Evolutionary conservation across 1,140 invertebrate genomes (phyloP), one percentile per base, ranked within the genome.

Genomic region (Araneus ventricosus): DNA sequence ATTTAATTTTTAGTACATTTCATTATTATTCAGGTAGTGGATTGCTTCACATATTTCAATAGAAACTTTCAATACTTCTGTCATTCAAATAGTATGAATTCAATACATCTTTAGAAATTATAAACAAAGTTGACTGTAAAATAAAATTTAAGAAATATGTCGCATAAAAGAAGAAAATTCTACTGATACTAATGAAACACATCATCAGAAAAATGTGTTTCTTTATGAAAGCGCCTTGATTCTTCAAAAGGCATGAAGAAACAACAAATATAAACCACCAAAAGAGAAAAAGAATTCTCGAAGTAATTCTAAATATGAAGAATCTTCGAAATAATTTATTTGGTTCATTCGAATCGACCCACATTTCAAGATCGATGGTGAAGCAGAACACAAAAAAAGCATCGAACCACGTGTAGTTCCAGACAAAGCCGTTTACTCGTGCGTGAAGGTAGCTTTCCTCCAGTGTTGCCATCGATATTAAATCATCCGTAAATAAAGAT

Each of bases 311-410:
- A 67, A 67, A 30, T 67, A n/a, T 30, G 63, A 67, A 67, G 7
- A 67, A 67, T n/a, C 24, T 67, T n/a, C 63, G n/a, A 67, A 67
- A 67, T 67, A n/a, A 67, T n/a, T 75, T 75, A 75, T 75, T 75
- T 75, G 70, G 70, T 75, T 75, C 70, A 75, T 75, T 34, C 70
- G 27, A 75, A 75, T 20, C 70, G 70, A 75, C 70, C 70, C 30
- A 75, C 30, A 75, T 75, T 75, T 75, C 27, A 34, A 27, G 70
- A 75, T 75, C 30, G 70, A 75, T 75, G n/a, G 14, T 75, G 30
- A 75, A 20, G 17, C 34, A 14, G 70, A 37, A 75, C 4, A 20
- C n/a, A 67, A n/a, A 27, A 67, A 67, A 67, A 67, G 1, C 22
- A 67, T 67, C 10, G 8, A 52, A 75, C 70, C 70, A 75, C 70